Percentiles rank a stretch among this genome's conserved stretches.
Evolutionary conservation across 2,888 invertebrate genomes (phyloP).

Genomic region (Rhimphoctona megacephalus): DNA sequence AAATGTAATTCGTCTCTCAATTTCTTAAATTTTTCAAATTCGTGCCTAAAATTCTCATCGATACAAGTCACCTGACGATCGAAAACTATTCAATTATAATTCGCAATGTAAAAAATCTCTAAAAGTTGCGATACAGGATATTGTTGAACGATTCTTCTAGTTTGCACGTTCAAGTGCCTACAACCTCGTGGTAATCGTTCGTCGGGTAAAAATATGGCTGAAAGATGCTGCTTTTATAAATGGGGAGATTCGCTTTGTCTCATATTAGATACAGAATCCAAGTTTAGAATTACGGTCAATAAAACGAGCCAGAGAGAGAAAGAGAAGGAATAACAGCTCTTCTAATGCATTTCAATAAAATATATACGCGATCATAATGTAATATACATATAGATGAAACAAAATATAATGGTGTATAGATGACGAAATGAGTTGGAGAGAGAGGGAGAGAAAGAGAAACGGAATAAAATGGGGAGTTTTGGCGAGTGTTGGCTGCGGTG

Average conservation of each 20-base stretch:
- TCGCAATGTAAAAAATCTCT: not conserved
- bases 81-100: not conserved
- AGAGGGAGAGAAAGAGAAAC: not conserved
- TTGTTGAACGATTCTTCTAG: not conserved
- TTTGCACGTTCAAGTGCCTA: not conserved
- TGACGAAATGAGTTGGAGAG: not conserved
- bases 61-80: not conserved
- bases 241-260: not conserved
- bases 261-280: not conserved
- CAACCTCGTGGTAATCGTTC: not conserved
- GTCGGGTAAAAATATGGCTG: not conserved
- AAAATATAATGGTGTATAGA: not conserved
- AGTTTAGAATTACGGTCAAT: constrained; percentile 54
- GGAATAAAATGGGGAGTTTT: constrained; percentile 30
- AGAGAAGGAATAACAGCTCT: not conserved
- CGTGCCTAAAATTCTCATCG: not conserved
- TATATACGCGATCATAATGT: not conserved
- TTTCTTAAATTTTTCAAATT: not conserved
- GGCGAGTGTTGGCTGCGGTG: constrained; percentile 37
- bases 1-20: not conserved
- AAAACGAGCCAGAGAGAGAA: constrained; percentile 30
- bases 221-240: not conserved
- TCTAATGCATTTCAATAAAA: not conserved
- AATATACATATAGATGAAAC: not conserved
- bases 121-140: not conserved